Evolutionary conservation across 2,888 invertebrate genomes (phyloP).

Genomic region (Brenthis ino): DNA sequence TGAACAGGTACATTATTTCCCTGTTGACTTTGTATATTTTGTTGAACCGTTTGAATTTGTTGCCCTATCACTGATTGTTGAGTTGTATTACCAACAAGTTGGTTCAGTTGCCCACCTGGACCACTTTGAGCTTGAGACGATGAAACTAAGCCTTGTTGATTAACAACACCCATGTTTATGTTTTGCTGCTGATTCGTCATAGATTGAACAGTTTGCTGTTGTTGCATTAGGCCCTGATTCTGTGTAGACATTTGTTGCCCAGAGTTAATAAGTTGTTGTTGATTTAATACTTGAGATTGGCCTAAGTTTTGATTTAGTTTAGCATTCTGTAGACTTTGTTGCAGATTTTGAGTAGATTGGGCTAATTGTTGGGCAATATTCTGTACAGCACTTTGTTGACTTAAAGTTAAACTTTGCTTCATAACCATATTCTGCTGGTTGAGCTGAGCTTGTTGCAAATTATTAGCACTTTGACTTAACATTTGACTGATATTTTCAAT

Average conservation of each 20-base stretch:
- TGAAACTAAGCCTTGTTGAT: constrained; percentile 67
- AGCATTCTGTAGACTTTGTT: constrained; percentile 73
- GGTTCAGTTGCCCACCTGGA: constrained; percentile 70
- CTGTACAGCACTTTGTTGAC: constrained; percentile 74
- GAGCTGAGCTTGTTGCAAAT: constrained; percentile 71
- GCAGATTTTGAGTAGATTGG: constrained; percentile 69
- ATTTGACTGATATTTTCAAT: constrained; percentile 84
- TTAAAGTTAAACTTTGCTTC: constrained; percentile 71
- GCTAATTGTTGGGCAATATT: constrained; percentile 76
- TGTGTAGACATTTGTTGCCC: constrained; percentile 75
- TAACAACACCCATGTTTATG: constrained; percentile 73
- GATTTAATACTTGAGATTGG: constrained; percentile 71
- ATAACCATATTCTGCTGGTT: constrained; percentile 73
- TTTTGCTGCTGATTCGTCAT: constrained; percentile 72
- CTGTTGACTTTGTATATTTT: constrained; percentile 72
- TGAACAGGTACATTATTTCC: constrained; percentile 64
- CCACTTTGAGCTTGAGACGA: constrained; percentile 67
- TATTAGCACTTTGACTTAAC: constrained; percentile 77
- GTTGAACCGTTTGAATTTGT: constrained; percentile 77
- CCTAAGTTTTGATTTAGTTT: constrained; percentile 72
- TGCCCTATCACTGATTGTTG: constrained; percentile 73
- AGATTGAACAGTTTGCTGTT: constrained; percentile 74
- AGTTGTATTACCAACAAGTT: constrained; percentile 67
- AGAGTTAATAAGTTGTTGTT: constrained; percentile 75
- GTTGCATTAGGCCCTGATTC: constrained; percentile 69